phyloP scores from a whole-genome alignment of 2,113 vertebrate species.

The Macaca mulatta region DNA sequence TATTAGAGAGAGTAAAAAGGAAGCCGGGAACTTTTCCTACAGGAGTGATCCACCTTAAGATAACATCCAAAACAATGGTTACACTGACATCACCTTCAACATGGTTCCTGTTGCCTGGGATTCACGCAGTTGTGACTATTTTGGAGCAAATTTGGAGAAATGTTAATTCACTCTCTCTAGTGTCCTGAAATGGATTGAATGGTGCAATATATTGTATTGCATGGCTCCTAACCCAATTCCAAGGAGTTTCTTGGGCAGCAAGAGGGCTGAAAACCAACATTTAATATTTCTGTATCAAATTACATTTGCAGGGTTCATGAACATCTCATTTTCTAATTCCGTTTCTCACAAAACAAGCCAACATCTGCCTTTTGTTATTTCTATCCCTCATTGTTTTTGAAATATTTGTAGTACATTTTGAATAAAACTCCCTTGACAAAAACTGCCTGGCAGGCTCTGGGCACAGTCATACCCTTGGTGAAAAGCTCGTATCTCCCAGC shows the following conservation, averaged over 20 bases:
- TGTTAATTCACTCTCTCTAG: not conserved
- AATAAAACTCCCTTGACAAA: constrained; percentile 41
- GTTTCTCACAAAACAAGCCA: constrained; percentile 65
- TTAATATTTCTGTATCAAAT: constrained; percentile 64
- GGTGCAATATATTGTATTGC: not conserved
- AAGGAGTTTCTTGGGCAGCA: constrained; percentile 32
- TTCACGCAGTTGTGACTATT: not conserved
- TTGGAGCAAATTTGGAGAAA: not conserved
- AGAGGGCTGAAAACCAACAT: constrained; percentile 18
- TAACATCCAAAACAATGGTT: not conserved
- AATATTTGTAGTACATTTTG: constrained; percentile 57
- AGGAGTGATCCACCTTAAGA: not conserved
- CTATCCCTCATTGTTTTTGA: constrained; percentile 53
- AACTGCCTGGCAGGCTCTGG: not conserved
- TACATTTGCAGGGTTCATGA: constrained; percentile 26
- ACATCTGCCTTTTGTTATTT: constrained; percentile 79
- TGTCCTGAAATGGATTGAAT: not conserved
- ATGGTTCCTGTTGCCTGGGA: not conserved
- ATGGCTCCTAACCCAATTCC: not conserved
- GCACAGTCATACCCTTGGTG: not conserved
- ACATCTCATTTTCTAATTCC: constrained; percentile 64
- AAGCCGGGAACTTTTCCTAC: not conserved
- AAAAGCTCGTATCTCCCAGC: not conserved
- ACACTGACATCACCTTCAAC: not conserved
- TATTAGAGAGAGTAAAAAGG: not conserved